Conservation (phyloP, 2,888 invertebrate species). For the Venustoraphidia nigricollis region DNA sequence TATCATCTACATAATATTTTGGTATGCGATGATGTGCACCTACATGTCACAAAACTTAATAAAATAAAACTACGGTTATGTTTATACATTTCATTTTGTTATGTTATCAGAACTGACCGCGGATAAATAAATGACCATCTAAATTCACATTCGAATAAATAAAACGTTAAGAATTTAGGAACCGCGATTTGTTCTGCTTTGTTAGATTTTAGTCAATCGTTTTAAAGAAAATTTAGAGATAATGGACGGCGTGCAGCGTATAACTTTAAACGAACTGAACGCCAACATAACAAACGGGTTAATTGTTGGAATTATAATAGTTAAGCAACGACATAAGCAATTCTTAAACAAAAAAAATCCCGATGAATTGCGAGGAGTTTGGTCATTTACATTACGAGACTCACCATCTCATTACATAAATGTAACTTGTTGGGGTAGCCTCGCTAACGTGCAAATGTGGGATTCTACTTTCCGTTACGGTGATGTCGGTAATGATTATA, state of each 20-base stretch:
- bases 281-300: constrained; percentile 19
- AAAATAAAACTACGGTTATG: too few species aligned
- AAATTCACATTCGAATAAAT: too few species aligned
- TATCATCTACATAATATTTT: too few species aligned
- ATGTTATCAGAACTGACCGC: too few species aligned
- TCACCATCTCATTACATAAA: constrained; percentile 56
- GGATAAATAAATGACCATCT: too few species aligned
- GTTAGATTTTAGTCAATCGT: too few species aligned
- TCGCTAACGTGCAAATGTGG: constrained; percentile 42
- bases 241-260: constrained; percentile 16
- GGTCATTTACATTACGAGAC: constrained; percentile 62
- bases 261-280: constrained; percentile 19
- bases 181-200: too few species aligned
- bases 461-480: constrained; percentile 50
- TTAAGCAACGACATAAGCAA: constrained; percentile 42
- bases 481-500: constrained; percentile 41
- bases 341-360: constrained; percentile 34
- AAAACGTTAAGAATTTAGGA: too few species aligned
- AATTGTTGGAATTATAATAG: constrained; percentile 44
- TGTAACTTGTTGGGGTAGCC: constrained; percentile 59
- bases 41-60: too few species aligned
- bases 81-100: too few species aligned
- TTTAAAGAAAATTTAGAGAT: too few species aligned
- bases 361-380: constrained; percentile 46
- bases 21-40: too few species aligned